Evolutionary conservation across 2,888 invertebrate genomes (phyloP), one percentile per base, ranked within the genome.

Genomic region (Eilema depressum): DNA sequence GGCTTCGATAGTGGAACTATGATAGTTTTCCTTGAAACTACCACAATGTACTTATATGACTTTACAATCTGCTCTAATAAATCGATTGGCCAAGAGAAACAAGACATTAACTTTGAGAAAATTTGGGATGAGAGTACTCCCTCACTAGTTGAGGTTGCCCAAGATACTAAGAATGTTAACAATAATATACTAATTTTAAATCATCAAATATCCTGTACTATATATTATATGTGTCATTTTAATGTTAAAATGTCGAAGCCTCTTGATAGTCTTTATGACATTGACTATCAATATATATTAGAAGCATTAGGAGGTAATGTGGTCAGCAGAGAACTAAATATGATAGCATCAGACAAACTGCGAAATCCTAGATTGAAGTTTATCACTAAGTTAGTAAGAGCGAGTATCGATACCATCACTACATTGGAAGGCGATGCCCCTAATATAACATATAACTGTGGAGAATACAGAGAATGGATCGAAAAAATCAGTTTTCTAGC

Each of bases 191-290:
- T 99, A 12, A 96, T 97, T 80, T 94, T 98, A 70, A 98, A 99
- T 90, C 97, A 97, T 82, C 98, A 98, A 91, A 94, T 99, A 68
- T 96, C 97, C 2, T 95, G 97, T 75, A 96, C 97, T 1, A 94
- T 99, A 69, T 97, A 97, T 80, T 97, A 98, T 90, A 97, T 98
- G 79, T 96, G 98, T 26, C 96, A 96, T 77, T 98, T 98, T 85
- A 97, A 97, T 82, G 89, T 99, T 66, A 98, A 97, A 87, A 95
- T 96, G 78, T 90, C 96, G 65, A 98, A 97, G 89, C 98, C 97
- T 12, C 95, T 97, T 75, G 97, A 96, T 74, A 96, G 96, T 73
- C 92, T 99, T 26, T 99, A 98, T 86, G 98, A 99, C 87, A 96
- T 97, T 11, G 96, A 96, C 81, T 95, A 96, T 75, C 96, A 96